phyloP scores from a whole-genome alignment of 23 tunicate genomes.

The Trididemnum clinides region DNA sequence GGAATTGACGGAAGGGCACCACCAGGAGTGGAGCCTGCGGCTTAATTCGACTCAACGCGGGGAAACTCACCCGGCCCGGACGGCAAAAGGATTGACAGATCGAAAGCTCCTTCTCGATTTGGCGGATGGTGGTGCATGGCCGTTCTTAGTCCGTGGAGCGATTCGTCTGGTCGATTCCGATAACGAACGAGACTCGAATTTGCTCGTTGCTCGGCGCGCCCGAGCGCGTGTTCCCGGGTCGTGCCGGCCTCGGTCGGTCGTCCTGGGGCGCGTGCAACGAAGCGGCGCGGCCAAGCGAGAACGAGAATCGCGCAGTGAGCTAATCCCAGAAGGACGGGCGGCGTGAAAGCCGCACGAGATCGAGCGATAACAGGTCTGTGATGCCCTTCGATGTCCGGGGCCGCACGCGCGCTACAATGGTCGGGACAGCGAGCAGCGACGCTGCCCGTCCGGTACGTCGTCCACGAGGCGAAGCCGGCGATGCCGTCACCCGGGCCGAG shows the following conservation, averaged over 20 bases:
- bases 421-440: neutral
- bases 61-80: slow-evolving; percentile 85
- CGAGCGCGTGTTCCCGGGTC: no score
- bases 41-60: slow-evolving; percentile 76
- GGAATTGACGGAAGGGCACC: slow-evolving; percentile 83
- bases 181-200: slow-evolving; percentile 60
- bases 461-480: neutral
- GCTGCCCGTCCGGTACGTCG: no score
- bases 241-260: no score
- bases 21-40: slow-evolving; percentile 86
- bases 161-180: slow-evolving; percentile 50
- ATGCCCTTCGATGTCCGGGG: slow-evolving; percentile 87
- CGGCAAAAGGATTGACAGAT: slow-evolving; percentile 81
- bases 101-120: slow-evolving; percentile 84
- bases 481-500: slow-evolving; percentile 10
- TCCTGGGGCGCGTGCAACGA: no score
- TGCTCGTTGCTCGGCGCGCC: slow-evolving; percentile 19
- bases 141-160: slow-evolving; percentile 71
- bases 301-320: no score
- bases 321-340: slow-evolving; percentile 72
- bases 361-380: slow-evolving; percentile 87
- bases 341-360: slow-evolving; percentile 77
- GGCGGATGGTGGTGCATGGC: slow-evolving; percentile 86
- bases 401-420: slow-evolving; percentile 86
- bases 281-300: no score